Base-by-base conservation (phyloP, 30 jellyfish, hydroid and myxozoan species). In the Catostylus mosaicus region DNA sequence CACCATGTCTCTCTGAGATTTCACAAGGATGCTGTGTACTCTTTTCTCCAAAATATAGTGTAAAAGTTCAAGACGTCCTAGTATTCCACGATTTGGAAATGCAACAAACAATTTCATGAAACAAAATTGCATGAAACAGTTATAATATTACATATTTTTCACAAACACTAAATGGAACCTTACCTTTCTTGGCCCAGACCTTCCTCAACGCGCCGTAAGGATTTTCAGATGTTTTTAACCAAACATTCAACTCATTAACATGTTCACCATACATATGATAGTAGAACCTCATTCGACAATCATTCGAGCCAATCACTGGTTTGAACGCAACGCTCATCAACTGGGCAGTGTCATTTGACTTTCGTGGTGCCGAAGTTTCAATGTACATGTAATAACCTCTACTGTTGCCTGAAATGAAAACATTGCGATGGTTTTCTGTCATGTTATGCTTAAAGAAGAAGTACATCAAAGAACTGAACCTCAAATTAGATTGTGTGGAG, bases 191-290 rank as follows among this genome's bases (percentile, higher is more conserved):
- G 19, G 87, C 63, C 97, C 95, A 95, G 59, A 95, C 70, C 36
- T 75, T 60, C 81, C 64, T 69, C 97, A 89, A 77, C 30, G 95
- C 90, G 43, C 96, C 76, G 18, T 46, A 35, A 5, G 97, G 91
- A 51, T 84, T 78, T 5, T 97, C 93, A 5, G 97, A 84, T 27
- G 95, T 89, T 57, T 84, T 89, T 56, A 68, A 7, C 73, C 79
- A 73, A 22, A 95, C 85, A 54, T 64, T 85, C 67, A 95, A 75
- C 61, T 93, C 92, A 72, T 89, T 96, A 30, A 84, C 86, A 51
- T 89, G 96, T 26, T 74, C 91, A 40, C 99, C 99, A 35, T 18
- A 95, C 97, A 95, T 88, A 56, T 95, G 97, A 67, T 89, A 95
- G 90, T 77, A 95, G 89, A 95, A 95, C 14, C 99, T 54, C 96